phyloP scores from a whole-genome alignment of 1,140 invertebrate genomes.

The Listronotus oregonensis region DNA sequence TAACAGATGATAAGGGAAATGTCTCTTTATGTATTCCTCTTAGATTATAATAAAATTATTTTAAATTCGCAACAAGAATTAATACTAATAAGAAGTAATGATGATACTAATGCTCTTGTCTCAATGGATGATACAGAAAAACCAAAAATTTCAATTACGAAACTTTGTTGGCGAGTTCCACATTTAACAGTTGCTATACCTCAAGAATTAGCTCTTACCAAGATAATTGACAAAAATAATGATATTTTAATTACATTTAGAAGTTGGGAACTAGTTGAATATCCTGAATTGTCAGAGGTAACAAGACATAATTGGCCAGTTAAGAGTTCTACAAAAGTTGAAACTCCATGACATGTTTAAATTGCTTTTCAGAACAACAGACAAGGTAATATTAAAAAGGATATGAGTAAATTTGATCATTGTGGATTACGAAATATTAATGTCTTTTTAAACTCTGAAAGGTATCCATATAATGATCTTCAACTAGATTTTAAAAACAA shows the following conservation, averaged over 20 bases:
- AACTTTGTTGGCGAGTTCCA: constrained; percentile 35
- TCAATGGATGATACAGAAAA: too few species aligned
- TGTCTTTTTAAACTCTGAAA: constrained; percentile 33
- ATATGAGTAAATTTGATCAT: constrained; percentile 10
- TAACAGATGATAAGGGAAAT: too few species aligned
- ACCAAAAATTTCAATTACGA: neutral
- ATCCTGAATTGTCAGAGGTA: constrained; percentile 11
- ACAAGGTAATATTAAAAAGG: neutral
- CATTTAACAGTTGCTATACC: constrained; percentile 21
- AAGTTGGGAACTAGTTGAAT: constrained; percentile 35
- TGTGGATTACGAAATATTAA: constrained; percentile 21
- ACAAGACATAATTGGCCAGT: constrained; percentile 30
- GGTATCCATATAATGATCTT: constrained; percentile 48
- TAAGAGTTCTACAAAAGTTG: constrained; percentile 38
- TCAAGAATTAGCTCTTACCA: constrained; percentile 28
- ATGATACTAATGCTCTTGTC: too few species aligned
- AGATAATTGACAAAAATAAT: constrained; percentile 26
- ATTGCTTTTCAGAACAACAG: constrained; percentile 26
- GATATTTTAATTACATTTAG: constrained; percentile 31
- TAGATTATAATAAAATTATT: too few species aligned
- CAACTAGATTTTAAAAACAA: constrained; percentile 33
- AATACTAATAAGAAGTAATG: too few species aligned
- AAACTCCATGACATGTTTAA: constrained; percentile 16
- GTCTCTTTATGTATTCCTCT: too few species aligned
- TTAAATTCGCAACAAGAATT: too few species aligned